phyloP scores from a whole-genome alignment of 2,888 invertebrate species.

The Drosophila limbata region DNA sequence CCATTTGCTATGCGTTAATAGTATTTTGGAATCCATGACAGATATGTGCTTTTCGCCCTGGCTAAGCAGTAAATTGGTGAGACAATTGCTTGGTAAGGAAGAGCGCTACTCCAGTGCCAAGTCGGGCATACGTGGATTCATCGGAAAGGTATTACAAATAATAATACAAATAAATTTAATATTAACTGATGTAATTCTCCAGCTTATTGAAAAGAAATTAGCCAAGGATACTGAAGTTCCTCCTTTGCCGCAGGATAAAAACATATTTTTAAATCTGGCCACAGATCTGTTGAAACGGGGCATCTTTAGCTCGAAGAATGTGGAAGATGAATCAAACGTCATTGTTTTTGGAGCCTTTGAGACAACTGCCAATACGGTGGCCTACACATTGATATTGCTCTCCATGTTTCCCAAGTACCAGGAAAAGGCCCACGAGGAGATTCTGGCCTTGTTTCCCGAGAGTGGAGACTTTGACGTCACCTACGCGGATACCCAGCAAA shows the following conservation, averaged over 20 bases:
- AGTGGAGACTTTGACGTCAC: constrained; percentile 69
- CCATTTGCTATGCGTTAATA: constrained; percentile 43
- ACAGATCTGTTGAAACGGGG: constrained; percentile 73
- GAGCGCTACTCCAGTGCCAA: constrained; percentile 68
- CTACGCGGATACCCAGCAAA: constrained; percentile 78
- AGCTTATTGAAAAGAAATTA: constrained; percentile 66
- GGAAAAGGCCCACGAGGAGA: constrained; percentile 79
- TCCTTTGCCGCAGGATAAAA: neutral
- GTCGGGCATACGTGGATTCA: constrained; percentile 70
- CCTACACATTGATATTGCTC: constrained; percentile 73
- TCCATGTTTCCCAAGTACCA: constrained; percentile 83
- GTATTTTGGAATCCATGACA: constrained; percentile 75
- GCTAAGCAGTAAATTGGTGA: constrained; percentile 64
- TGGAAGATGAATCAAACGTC: constrained; percentile 81
- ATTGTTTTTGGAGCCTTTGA: constrained; percentile 84
- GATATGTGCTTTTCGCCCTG: constrained; percentile 82
- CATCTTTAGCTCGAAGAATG: constrained; percentile 75
- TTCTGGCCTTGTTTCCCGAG: constrained; percentile 69
- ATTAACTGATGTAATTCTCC: neutral
- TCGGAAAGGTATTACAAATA: constrained; percentile 66
- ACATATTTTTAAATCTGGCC: constrained; percentile 61
- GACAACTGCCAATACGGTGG: constrained; percentile 82
- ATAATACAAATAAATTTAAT: constrained; percentile 55
- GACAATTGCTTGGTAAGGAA: constrained; percentile 67
- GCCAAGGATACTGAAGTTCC: neutral